Conservation (phyloP, 2,797 vertebrate genomes). For the Mormyrus proboscirostris region DNA sequence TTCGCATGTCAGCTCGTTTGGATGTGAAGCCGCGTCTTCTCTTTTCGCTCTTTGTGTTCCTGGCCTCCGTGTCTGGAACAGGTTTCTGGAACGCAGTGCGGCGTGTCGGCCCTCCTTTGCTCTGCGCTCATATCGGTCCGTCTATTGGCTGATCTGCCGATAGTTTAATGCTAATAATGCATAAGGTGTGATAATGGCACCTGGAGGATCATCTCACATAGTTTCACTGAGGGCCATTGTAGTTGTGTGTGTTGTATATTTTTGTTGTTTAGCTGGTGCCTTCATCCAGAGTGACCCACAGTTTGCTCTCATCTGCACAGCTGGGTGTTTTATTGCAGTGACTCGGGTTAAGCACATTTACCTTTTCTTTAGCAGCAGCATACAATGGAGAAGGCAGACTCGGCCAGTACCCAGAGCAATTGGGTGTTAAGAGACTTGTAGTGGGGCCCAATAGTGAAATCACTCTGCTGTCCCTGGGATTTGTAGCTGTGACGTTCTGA, state of each 20-base stretch:
- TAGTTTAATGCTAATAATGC: neutral
- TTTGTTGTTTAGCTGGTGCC: neutral
- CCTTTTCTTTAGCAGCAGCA: neutral
- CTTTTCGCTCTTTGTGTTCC: neutral
- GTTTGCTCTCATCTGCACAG: neutral
- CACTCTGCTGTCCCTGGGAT: neutral
- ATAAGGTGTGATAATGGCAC: neutral
- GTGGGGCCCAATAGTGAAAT: neutral
- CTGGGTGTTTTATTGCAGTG: neutral
- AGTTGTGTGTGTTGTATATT: neutral
- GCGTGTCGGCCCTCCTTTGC: neutral
- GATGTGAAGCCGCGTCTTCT: neutral
- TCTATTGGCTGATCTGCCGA: neutral
- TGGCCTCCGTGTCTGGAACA: neutral
- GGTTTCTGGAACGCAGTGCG: neutral
- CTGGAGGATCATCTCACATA: neutral
- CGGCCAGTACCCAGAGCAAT: neutral
- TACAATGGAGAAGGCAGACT: neutral
- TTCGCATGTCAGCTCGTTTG: neutral
- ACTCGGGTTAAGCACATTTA: neutral
- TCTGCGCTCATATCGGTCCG: neutral
- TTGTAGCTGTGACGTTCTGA: neutral
- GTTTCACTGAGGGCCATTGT: neutral
- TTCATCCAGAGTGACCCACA: neutral
- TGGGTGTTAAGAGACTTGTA: neutral